Evolutionary conservation across 2,797 vertebrate species (phyloP), one percentile per base, ranked within the genome.

Genomic region (Pseudomugil gertrudae): DNA sequence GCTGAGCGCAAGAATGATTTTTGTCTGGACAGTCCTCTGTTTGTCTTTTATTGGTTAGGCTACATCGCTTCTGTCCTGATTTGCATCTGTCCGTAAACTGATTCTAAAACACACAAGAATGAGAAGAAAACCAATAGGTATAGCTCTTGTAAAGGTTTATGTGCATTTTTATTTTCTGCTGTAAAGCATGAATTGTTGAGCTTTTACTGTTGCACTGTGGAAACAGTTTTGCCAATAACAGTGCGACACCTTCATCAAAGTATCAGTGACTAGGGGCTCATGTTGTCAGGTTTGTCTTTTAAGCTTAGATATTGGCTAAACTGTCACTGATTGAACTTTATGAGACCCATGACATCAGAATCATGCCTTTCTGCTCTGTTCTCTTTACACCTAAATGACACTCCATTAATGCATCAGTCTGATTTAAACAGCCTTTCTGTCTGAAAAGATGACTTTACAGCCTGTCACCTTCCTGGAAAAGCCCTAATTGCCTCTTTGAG

Each of bases 1-100:
- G 79, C 56, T 33, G 47, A 78, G 69, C 62, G 57, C 78, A 78
- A 79, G 80, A 69, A 81, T 75, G 81, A 76, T 74, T 86, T 81
- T 81, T 74, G 76, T 83, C 79, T 68, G 75, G 84, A 71, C 52
- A 78, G 38, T 53, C 59, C 3, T 48, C 56, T 29, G 33, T 79
- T 79, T 82, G 71, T 83, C 51, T 78, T 74, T 57, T 80, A 54
- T 79, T 70, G 78, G 67, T 69, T 30, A 58, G 58, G 51, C 57
- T 51, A 35, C 55, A 76, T 67, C 53, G 70, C 61, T 50, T 76
- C 68, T 40, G 33, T 50, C 43, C 45, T 57, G 26, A 81, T 89
- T 87, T 86, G 68, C 69, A 84, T 83, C 58, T 50, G 58, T 74
- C 72, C 59, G 52, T 15, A n/a, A 47, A 57, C 52, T 24, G 26